Evolutionary conservation across 2,888 invertebrate species (phyloP).

Genomic region (Plagodis pulveraria): DNA sequence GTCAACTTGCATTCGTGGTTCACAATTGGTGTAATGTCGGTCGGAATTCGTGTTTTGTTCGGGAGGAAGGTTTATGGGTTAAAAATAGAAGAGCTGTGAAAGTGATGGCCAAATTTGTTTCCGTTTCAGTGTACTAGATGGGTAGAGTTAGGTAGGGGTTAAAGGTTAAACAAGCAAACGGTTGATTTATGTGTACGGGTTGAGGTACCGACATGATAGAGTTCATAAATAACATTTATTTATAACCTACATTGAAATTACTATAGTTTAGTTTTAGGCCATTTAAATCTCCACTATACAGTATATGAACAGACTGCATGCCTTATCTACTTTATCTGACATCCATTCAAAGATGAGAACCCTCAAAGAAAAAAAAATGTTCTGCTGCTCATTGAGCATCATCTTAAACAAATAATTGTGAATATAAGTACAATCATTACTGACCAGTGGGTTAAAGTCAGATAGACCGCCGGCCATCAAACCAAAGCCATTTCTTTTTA

Average conservation of each 20-base stretch:
- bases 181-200: constrained; percentile 17
- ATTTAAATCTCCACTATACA: no score
- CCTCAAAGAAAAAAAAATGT: not conserved
- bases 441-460: no score
- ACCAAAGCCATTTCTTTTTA: no score
- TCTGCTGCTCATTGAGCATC: not conserved
- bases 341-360: not conserved
- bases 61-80: constrained; percentile 40
- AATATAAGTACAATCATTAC: no score
- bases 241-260: no score
- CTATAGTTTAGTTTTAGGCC: no score
- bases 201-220: no score
- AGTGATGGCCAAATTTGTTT: constrained; percentile 30
- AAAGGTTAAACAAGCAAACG: constrained; percentile 39
- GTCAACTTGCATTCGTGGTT: constrained; percentile 67
- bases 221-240: no score
- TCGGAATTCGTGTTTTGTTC: constrained; percentile 46
- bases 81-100: constrained; percentile 37
- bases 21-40: constrained; percentile 66
- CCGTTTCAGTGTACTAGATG: constrained; percentile 17
- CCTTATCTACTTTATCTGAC: no score
- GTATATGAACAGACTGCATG: no score
- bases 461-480: no score
- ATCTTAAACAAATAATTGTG: no score
- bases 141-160: constrained; percentile 15